These are phyloP conservation scores for Amblyraja radiata DNA, from an alignment of 2,797 vertebrate species.

Conservation along the genomic window DNA sequence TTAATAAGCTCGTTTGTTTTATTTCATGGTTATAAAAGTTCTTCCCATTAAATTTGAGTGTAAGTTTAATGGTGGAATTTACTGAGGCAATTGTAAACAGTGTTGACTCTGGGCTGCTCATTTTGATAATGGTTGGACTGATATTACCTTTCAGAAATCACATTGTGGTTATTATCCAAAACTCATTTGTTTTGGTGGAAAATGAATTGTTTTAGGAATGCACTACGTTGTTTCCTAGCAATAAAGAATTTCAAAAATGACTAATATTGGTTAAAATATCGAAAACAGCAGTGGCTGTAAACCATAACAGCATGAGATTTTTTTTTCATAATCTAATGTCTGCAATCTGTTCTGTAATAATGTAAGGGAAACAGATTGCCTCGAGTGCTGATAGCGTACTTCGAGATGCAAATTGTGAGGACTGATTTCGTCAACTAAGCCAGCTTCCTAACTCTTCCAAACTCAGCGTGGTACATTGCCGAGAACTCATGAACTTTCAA, in stretches of 20 bases:
- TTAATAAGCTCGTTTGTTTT: not conserved
- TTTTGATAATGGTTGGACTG: not conserved
- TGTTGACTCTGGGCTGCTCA: constrained; percentile 23
- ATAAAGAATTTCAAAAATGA: constrained; percentile 30
- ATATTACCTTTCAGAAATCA: constrained; percentile 29
- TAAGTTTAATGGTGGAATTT: constrained; percentile 27
- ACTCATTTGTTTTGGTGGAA: constrained; percentile 17
- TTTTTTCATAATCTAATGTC: constrained; percentile 19
- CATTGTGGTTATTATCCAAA: constrained; percentile 30
- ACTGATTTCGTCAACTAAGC: not conserved
- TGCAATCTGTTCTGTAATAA: constrained; percentile 22
- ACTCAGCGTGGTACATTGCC: not conserved
- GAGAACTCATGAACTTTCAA: not conserved
- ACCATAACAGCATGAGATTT: not conserved
- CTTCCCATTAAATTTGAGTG: constrained; percentile 27
- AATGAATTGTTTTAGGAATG: not conserved
- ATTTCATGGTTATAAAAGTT: constrained; percentile 34
- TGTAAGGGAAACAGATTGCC: not conserved
- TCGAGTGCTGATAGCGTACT: not conserved
- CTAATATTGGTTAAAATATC: constrained; percentile 24
- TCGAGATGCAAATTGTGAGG: not conserved
- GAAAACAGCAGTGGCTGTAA: constrained; percentile 12
- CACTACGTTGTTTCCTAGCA: not conserved
- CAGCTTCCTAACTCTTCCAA: not conserved
- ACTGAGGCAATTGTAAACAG: constrained; percentile 21